These are phyloP conservation scores for Equus przewalskii DNA, from an alignment of 2,113 vertebrate species.

Conservation along the genomic window DNA sequence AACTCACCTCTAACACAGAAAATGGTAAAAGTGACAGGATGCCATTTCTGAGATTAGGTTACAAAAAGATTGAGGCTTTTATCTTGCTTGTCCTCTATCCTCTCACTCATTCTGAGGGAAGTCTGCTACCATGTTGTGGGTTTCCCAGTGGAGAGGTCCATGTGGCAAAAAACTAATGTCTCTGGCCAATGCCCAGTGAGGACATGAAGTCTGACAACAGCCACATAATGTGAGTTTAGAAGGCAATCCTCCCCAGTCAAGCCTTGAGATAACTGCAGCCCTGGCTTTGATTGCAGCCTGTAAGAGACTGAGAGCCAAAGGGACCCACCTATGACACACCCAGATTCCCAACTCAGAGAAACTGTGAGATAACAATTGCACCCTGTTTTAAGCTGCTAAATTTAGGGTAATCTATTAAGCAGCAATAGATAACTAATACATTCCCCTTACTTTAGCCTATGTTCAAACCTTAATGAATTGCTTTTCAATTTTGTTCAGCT, in stretches of 20 bases:
- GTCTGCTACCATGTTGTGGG: no score
- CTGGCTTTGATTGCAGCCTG: not conserved
- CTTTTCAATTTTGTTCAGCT: constrained; percentile 7
- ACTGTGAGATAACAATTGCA: not conserved
- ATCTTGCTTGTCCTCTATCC: not conserved
- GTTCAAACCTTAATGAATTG: not conserved
- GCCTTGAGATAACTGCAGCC: not conserved
- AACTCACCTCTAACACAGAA: not conserved
- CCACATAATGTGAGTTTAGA: not conserved
- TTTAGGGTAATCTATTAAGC: not conserved
- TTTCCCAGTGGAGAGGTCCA: not conserved
- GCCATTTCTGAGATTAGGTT: not conserved
- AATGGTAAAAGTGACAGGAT: not conserved
- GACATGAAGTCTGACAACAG: not conserved
- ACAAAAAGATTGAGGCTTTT: not conserved
- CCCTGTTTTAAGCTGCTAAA: not conserved
- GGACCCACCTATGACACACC: not conserved
- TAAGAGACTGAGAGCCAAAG: not conserved
- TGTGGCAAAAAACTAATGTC: not conserved
- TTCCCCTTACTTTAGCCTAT: not conserved
- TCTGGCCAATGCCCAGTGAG: not conserved
- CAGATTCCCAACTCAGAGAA: not conserved
- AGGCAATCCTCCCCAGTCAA: no score
- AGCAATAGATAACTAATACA: not conserved
- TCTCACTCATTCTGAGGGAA: not conserved